These are phyloP conservation scores for Protaetia brevitarsis DNA, from an alignment of 1,140 invertebrate species.

Conservation along the genomic window DNA sequence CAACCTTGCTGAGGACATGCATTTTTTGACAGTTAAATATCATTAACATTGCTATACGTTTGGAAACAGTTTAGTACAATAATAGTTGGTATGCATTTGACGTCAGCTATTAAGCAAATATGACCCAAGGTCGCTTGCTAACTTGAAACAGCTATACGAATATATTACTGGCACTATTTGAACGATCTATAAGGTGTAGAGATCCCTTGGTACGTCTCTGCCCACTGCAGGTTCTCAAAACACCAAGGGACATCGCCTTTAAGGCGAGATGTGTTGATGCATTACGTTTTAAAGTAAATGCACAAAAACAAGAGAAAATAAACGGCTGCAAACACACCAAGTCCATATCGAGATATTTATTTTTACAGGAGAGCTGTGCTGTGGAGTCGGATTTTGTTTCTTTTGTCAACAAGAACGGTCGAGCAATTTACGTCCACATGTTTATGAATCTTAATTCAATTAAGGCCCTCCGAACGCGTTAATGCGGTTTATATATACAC, in stretches of 20 bases:
- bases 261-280: not conserved
- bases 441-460: constrained; percentile 15
- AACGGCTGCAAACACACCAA: not conserved
- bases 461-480: not conserved
- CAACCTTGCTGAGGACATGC: no score
- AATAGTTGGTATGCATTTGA: no score
- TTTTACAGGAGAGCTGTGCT: not conserved
- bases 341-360: constrained; percentile 13
- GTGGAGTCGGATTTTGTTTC: constrained; percentile 1
- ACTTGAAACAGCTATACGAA: no score
- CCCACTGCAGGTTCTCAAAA: not conserved
- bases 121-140: no score
- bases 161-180: not conserved
- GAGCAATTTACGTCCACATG: constrained; percentile 6
- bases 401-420: not conserved
- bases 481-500: not conserved
- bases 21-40: no score
- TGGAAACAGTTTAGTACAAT: no score
- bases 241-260: not conserved
- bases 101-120: no score
- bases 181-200: no score
- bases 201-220: not conserved
- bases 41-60: no score
- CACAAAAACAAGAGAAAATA: not conserved
- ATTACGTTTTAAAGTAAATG: not conserved